A percentile compares a stretch with the other conserved stretches of the same genome.
These are phyloP conservation scores for Lycodopsis pacificus DNA, from an alignment of 2,797 vertebrate species.

Conservation along the genomic window DNA sequence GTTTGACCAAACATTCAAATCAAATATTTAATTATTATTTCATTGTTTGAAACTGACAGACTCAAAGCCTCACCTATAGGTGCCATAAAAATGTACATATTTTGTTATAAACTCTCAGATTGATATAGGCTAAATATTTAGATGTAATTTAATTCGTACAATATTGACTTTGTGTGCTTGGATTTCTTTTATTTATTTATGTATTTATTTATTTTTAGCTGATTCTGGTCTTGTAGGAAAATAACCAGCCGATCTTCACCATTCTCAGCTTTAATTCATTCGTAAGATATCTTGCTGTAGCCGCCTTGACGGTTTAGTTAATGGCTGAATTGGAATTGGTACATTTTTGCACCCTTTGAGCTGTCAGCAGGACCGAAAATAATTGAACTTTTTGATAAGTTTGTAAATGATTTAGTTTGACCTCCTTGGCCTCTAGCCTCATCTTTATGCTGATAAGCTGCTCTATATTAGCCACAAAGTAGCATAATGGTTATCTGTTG, in stretches of 20 bases:
- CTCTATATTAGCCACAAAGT: neutral
- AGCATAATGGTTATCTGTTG: constrained; percentile 12
- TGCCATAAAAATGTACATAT: no score
- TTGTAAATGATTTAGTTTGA: constrained; percentile 95
- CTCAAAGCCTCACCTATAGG: neutral
- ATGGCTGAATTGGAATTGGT: constrained; percentile 84
- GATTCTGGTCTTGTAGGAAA: neutral
- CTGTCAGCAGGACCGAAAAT: constrained; percentile 90
- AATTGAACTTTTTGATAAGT: constrained; percentile 94
- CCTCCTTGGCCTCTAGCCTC: constrained; percentile 87
- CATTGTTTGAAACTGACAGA: neutral
- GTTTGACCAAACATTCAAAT: neutral
- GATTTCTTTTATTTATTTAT: neutral
- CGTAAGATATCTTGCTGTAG: constrained; percentile 19
- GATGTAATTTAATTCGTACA: neutral
- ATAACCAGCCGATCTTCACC: neutral
- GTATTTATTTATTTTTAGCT: neutral
- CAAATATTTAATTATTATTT: neutral
- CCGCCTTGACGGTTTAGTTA: constrained; percentile 66
- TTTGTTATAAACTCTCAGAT: neutral
- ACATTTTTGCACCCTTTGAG: constrained; percentile 92
- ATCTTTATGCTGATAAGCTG: constrained; percentile 75
- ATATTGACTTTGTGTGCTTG: neutral
- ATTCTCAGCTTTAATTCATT: constrained; percentile 9
- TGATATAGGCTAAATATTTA: neutral